Evolutionary conservation across 1,140 invertebrate genomes (phyloP).

Genomic region (Ips typographus): DNA sequence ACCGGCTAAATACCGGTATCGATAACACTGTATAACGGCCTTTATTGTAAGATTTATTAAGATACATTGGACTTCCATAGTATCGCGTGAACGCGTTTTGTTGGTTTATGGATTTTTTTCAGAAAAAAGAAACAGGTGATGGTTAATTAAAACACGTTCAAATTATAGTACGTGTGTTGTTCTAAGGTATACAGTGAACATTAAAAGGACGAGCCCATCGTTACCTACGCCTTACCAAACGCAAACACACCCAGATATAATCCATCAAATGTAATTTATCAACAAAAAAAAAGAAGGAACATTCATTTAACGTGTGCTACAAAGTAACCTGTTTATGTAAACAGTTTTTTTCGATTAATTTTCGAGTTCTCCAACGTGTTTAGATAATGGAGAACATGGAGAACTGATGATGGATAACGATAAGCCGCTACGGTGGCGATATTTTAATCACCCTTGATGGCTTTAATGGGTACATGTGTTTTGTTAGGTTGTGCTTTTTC

Average conservation of each 20-base stretch:
- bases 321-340: constrained; percentile 34
- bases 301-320: constrained; percentile 21
- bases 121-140: not conserved
- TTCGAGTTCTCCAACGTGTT: constrained; percentile 31
- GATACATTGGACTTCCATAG: constrained; percentile 31
- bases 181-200: too few relatives aligned
- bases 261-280: constrained; percentile 32
- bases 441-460: constrained; percentile 34
- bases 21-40: constrained; percentile 31
- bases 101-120: not conserved
- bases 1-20: constrained; percentile 30
- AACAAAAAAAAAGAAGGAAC: constrained; percentile 6
- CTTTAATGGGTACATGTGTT: constrained; percentile 24
- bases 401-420: constrained; percentile 35
- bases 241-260: constrained; percentile 14
- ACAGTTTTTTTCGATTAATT: constrained; percentile 36
- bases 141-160: too few relatives aligned
- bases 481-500: constrained; percentile 1
- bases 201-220: too few relatives aligned
- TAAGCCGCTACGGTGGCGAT: constrained; percentile 24
- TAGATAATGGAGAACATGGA: constrained; percentile 38
- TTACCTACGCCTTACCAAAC: too few relatives aligned
- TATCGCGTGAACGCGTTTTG: too few relatives aligned
- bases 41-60: constrained; percentile 33
- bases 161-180: too few relatives aligned